These are phyloP conservation scores for Dromas ardeola DNA, from an alignment of 2,113 vertebrate species.

Conservation along the genomic window DNA sequence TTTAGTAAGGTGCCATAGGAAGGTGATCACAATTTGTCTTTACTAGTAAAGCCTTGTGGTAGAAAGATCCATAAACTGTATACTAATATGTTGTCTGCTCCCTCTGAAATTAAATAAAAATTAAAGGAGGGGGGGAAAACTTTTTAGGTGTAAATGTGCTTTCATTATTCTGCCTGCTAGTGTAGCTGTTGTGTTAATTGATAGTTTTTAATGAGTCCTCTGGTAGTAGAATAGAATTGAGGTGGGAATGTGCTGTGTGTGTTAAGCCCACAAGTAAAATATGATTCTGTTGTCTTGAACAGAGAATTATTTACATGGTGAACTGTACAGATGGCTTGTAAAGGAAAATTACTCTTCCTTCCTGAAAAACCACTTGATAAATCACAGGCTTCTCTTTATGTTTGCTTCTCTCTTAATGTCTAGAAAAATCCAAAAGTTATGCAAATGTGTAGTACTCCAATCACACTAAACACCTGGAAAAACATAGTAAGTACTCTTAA, in stretches of 20 bases:
- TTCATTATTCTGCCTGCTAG: background rate
- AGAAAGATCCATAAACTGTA: background rate
- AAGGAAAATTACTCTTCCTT: slow-evolving; percentile 64
- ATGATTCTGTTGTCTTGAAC: slow-evolving; percentile 35
- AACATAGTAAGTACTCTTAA: slow-evolving; percentile 59
- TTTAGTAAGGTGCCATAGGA: slow-evolving; percentile 15
- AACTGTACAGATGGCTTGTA: slow-evolving; percentile 59
- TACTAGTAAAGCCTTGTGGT: background rate
- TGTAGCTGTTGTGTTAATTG: slow-evolving; percentile 39
- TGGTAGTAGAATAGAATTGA: slow-evolving; percentile 1
- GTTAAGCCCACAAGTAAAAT: slow-evolving; percentile 32
- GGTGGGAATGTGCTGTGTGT: background rate
- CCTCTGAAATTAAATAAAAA: background rate
- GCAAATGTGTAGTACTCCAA: slow-evolving; percentile 65
- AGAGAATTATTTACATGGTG: slow-evolving; percentile 35
- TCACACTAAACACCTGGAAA: slow-evolving; percentile 68
- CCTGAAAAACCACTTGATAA: slow-evolving; percentile 69
- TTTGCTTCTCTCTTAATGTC: slow-evolving; percentile 34
- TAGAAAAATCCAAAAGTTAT: slow-evolving; percentile 64
- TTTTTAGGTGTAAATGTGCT: background rate
- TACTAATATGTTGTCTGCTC: background rate
- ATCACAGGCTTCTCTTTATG: slow-evolving; percentile 53
- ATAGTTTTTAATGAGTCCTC: slow-evolving; percentile 31
- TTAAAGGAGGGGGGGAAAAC: background rate
- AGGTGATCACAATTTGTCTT: slow-evolving; percentile 32